Percentiles rank a stretch among this genome's conserved stretches.
Evolutionary conservation across 2,113 vertebrate genomes (phyloP).

Genomic region (Zosterops borbonicus): DNA sequence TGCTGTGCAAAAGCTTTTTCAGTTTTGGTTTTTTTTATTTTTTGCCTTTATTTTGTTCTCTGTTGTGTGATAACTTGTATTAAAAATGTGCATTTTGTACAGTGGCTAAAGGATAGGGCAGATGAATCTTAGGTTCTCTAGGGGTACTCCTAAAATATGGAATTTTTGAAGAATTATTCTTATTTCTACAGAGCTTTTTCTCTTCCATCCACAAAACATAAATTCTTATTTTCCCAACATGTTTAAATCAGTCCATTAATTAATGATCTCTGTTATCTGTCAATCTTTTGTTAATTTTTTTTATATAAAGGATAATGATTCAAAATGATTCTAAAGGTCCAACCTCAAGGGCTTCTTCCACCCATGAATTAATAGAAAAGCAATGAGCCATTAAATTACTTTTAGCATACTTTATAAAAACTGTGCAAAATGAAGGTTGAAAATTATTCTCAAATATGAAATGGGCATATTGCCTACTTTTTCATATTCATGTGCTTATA

Average conservation of each 20-base stretch:
- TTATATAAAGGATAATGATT: not conserved
- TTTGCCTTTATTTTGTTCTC: not conserved
- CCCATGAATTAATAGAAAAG: not conserved
- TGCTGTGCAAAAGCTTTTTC: constrained; percentile 42
- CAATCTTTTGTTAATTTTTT: not conserved
- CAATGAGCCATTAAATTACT: not conserved
- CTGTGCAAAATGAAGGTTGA: constrained; percentile 62
- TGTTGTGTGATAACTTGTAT: constrained; percentile 18
- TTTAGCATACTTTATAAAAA: not conserved
- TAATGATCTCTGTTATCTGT: not conserved
- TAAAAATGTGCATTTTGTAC: constrained; percentile 59
- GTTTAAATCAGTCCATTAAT: not conserved
- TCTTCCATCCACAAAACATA: not conserved
- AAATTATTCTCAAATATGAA: not conserved
- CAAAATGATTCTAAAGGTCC: not conserved
- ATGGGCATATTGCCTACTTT: not conserved
- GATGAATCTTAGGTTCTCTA: not conserved
- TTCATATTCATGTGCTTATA: not conserved
- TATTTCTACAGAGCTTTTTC: not conserved
- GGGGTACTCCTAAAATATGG: not conserved
- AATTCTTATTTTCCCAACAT: not conserved
- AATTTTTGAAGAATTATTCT: not conserved
- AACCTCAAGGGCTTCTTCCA: not conserved
- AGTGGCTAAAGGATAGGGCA: constrained; percentile 14
- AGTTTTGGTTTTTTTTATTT: not conserved